A percentile compares a stretch with the other conserved stretches of the same genome.
Conservation (phyloP, 2,888 invertebrate genomes). For the Molanna angustata region DNA sequence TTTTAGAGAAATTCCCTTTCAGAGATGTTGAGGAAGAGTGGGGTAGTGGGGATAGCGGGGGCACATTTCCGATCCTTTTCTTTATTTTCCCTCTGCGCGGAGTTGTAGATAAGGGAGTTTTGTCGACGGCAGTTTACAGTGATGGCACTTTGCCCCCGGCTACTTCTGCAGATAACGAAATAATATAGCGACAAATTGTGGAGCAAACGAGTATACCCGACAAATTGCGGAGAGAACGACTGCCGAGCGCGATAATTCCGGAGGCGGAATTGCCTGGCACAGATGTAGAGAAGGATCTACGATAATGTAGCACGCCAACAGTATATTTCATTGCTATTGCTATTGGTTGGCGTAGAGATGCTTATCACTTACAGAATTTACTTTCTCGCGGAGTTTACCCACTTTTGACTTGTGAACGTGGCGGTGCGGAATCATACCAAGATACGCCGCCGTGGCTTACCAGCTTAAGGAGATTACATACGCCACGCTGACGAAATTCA, state of each 20-base stretch:
- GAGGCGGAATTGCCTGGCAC: conserved; percentile 30
- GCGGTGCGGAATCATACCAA: conserved; percentile 18
- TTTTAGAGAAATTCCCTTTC: no score
- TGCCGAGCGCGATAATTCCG: conserved; percentile 31
- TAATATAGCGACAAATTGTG: conserved; percentile 34
- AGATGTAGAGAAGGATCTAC: conserved; percentile 29
- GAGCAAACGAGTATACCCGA: conserved; percentile 33
- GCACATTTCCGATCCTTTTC: conserved; percentile 22
- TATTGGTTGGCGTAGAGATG: conserved; percentile 24
- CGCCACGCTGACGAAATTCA: no score
- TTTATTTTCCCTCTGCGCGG: conserved; percentile 30
- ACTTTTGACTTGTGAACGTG: conserved; percentile 28
- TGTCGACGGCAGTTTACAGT: conserved; percentile 33
- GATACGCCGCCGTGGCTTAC: no score
- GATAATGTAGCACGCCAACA: conserved; percentile 33
- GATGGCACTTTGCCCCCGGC: conserved; percentile 33
- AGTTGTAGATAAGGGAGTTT: conserved; percentile 32
- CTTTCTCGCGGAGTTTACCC: conserved; percentile 24
- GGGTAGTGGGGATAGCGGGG: no score
- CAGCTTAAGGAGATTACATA: no score
- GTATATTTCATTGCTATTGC: conserved; percentile 32
- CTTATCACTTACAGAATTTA: conserved; percentile 25
- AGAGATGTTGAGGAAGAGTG: no score
- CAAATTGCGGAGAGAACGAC: conserved; percentile 32
- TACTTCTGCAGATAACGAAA: conserved; percentile 32